Base-by-base conservation (phyloP, 2,888 invertebrate species). In the Penaeus monodon region DNA sequence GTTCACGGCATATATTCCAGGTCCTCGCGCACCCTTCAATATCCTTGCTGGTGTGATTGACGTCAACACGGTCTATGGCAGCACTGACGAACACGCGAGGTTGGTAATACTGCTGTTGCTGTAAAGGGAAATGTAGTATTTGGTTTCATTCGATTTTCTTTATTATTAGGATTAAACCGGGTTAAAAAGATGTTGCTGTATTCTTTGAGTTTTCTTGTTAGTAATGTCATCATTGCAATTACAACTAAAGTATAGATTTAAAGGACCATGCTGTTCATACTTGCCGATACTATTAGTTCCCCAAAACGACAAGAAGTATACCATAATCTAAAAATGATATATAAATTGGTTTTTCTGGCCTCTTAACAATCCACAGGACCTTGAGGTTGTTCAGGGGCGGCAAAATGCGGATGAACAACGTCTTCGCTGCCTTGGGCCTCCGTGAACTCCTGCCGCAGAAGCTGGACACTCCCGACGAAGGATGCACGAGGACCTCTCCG, bases 1-100 rank as follows among this genome's bases (percentile, higher is more conserved):
- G 57, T 57, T 57, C 57, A 57, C 1, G 17, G 14, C 17, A 57
- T 57, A 57, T 57, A 20, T 92, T 65, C 57, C 92, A 95, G 96
- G 97, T 86, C 97, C 97, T 57, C 95, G 97, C 91, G 94, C 95
- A 84, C 97, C 96, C 85, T 97, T 96, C 93, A 97, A 97, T 92
- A 96, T 96, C 1, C 93, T 97, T 49, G 97, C 97, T 4, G 96
- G 96, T 57, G 95, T 95, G 44, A 94, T 98, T 70, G 97, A 98
- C 92, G 97, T 95, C 81, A 97, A 97, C 92, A 97, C 97, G 2
- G 95, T 98, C 2, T 98, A 98, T 91, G 97, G 97, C 74, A 96
- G 96, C 10, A 96, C 95, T 82, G 97, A 97, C 91, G 94, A 95
- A 91, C 96, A 96, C 92, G 93, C 96, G 66, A 95, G 95, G 95